phyloP scores from a whole-genome alignment of 2,797 vertebrate genomes.

The Aythya fuligula region DNA sequence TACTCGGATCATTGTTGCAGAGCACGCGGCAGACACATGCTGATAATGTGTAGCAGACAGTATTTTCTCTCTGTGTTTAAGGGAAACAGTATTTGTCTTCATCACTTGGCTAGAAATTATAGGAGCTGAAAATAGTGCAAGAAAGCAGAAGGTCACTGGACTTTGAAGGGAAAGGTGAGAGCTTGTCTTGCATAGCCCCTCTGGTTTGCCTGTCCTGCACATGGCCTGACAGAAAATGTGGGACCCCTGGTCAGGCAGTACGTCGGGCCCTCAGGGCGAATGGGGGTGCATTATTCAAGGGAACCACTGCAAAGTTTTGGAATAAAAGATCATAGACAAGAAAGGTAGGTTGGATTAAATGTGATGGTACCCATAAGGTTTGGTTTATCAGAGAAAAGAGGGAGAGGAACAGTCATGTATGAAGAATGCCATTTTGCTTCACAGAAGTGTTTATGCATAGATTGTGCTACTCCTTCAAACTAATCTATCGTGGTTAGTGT shows the following conservation, averaged over 20 bases:
- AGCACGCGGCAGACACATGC: rapidly evolving
- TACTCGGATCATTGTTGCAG: not conserved
- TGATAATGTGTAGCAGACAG: not conserved
- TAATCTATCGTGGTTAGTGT: not conserved
- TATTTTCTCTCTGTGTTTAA: not conserved
- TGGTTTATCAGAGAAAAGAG: not conserved
- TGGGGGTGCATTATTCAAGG: not conserved
- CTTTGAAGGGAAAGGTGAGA: not conserved
- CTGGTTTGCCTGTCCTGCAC: not conserved
- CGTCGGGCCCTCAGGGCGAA: not conserved
- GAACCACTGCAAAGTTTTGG: not conserved
- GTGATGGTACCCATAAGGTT: not conserved
- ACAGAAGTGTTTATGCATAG: not conserved
- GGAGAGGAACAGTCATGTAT: not conserved
- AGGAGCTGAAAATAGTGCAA: not conserved
- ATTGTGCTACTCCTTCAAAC: not conserved
- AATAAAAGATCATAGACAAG: not conserved
- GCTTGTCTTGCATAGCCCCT: not conserved
- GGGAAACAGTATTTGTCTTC: not conserved
- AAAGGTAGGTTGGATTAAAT: not conserved
- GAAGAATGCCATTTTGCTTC: not conserved
- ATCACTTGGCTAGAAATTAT: not conserved
- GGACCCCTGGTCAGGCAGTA: not conserved
- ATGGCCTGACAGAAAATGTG: not conserved
- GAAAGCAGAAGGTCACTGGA: not conserved